A percentile compares a stretch with the other conserved stretches of the same genome.
These are phyloP conservation scores for Thymelicus sylvestris DNA, from an alignment of 2,888 invertebrate genomes.

Conservation along the genomic window DNA sequence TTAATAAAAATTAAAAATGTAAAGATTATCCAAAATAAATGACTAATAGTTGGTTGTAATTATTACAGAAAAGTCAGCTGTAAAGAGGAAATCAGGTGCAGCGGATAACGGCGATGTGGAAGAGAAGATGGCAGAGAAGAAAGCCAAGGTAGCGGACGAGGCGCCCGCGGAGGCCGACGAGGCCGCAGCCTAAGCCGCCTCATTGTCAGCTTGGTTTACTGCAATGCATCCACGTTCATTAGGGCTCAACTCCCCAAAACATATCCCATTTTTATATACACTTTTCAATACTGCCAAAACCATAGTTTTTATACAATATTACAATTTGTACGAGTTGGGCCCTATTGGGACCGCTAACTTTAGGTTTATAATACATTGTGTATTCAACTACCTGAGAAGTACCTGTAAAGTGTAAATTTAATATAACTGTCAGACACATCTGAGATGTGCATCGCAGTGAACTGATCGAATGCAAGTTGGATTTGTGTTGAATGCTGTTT, in stretches of 20 bases:
- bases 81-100: constrained; percentile 89
- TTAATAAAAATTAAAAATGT: too few relatives aligned
- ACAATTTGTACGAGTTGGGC: constrained; percentile 69
- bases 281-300: constrained; percentile 56
- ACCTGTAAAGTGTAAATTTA: constrained; percentile 83
- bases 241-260: constrained; percentile 74
- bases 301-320: constrained; percentile 68
- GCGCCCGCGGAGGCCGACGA: constrained; percentile 84
- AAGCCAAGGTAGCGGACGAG: constrained; percentile 88
- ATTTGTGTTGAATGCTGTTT: constrained; percentile 75
- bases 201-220: constrained; percentile 74
- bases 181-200: constrained; percentile 81
- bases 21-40: too few relatives aligned
- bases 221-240: constrained; percentile 79
- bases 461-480: constrained; percentile 64
- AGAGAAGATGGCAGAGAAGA: constrained; percentile 89
- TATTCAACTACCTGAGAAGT: constrained; percentile 82
- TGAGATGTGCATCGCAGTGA: constrained; percentile 78
- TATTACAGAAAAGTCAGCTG: constrained; percentile 79
- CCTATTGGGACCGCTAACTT: constrained; percentile 75
- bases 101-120: constrained; percentile 76
- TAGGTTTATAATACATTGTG: constrained; percentile 75
- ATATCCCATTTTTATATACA: constrained; percentile 63
- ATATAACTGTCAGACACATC: constrained; percentile 65
- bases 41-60: constrained; percentile 18